These are phyloP conservation scores for Lasioglossum figueresi DNA, from an alignment of 2,888 invertebrate species.

Conservation along the genomic window DNA sequence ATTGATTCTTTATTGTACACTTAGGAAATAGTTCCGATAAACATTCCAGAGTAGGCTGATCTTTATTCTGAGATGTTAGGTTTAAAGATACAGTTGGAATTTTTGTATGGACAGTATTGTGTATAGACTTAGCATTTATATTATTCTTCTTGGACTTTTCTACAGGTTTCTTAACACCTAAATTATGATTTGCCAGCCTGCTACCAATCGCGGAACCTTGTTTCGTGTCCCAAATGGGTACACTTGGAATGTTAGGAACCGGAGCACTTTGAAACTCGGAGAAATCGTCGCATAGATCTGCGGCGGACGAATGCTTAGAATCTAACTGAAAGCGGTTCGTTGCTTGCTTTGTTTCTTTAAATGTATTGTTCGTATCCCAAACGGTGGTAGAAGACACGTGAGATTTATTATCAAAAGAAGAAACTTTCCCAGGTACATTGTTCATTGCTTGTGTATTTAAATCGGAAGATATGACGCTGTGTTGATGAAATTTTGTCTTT, in stretches of 20 bases:
- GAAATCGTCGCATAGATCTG: conserved; percentile 82
- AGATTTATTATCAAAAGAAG: conserved; percentile 46
- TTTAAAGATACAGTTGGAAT: conserved; percentile 30
- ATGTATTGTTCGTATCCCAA: conserved; percentile 48
- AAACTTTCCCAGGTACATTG: conserved; percentile 48
- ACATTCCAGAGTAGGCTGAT: conserved; percentile 56
- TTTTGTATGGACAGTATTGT: conserved; percentile 46
- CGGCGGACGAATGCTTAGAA: conserved; percentile 16
- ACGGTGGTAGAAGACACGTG: conserved; percentile 34
- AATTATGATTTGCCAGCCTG: conserved; percentile 84
- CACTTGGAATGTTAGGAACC: conserved; percentile 65
- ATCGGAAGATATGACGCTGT: conserved; percentile 43
- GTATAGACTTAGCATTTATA: conserved; percentile 55
- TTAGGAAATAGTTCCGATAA: conserved; percentile 78
- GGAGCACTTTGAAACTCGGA: conserved; percentile 85
- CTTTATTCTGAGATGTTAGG: conserved; percentile 48
- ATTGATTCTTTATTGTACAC: conserved; percentile 79
- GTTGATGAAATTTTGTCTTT: conserved; percentile 45
- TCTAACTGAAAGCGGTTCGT: conserved; percentile 44
- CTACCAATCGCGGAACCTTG: conserved; percentile 83
- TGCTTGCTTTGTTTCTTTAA: conserved; percentile 52
- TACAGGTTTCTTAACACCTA: conserved; percentile 80
- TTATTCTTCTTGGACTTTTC: conserved; percentile 77
- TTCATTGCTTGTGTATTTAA: conserved; percentile 39
- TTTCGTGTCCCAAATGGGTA: conserved; percentile 78